A percentile compares a stretch with the other conserved stretches of the same genome.
These are phyloP conservation scores for Nomada fucata DNA, from an alignment of 2,888 invertebrate genomes.

Conservation along the genomic window DNA sequence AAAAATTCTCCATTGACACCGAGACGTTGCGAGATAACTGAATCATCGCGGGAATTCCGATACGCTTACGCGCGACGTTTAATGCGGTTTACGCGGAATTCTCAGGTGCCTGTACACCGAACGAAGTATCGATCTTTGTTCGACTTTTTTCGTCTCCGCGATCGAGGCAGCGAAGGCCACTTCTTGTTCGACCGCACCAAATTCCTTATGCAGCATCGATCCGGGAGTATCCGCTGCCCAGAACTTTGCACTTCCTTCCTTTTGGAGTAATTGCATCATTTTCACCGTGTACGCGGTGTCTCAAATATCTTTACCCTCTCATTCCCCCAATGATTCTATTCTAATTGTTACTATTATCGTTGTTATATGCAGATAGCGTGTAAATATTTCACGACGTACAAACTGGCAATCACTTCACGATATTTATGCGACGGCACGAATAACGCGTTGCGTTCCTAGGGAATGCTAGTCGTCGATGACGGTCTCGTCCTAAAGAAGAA, in stretches of 20 bases:
- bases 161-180: not conserved
- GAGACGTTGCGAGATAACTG: conserved; percentile 66
- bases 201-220: conserved; percentile 13
- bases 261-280: not conserved
- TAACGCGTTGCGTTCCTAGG: conserved; percentile 12
- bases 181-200: conserved; percentile 17
- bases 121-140: conserved; percentile 46
- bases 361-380: no score
- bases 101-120: conserved; percentile 48
- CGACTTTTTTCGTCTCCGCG: conserved; percentile 23
- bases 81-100: conserved; percentile 56
- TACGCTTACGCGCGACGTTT: conserved; percentile 64
- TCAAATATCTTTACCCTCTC: not conserved
- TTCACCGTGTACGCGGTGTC: not conserved
- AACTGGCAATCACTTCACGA: not conserved
- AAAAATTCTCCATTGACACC: not conserved
- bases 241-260: not conserved
- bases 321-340: not conserved
- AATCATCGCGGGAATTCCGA: conserved; percentile 76
- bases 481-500: not conserved
- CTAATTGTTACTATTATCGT: no score
- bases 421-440: conserved; percentile 23
- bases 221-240: not conserved
- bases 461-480: not conserved
- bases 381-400: no score